Evolutionary conservation across 2,113 vertebrate species (phyloP), one percentile per base, ranked within the genome.

Genomic region (Saguinus midas): DNA sequence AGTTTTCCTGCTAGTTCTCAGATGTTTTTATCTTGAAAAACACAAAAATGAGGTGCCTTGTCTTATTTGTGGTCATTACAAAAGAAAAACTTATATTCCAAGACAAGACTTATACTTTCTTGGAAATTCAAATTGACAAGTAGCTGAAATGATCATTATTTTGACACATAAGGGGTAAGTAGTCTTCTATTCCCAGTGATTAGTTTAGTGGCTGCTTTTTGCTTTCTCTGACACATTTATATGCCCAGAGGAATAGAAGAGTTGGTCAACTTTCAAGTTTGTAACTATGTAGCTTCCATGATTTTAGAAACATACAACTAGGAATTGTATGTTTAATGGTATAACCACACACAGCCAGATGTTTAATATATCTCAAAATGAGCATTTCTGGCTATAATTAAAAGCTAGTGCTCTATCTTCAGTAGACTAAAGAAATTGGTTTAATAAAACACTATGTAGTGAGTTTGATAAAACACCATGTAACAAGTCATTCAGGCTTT

Each of bases 341-440:
- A 75, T 76, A 70, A 90, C 85, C 16, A 57, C 55, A 82, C 52
- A 85, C 11, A 88, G 50, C 5, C 21, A 84, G 64, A 72, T 14
- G 90, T 91, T 76, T 86, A 96, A 58, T 83, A 61, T 80, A 89
- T 75, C 3, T 86, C 64, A 43, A 96, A 88, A 89, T 70, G 87
- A 90, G 16, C 18, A 80, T 87, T 94, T 87, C 48, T 81, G 13
- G 64, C n/a, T 84, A 50, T 87, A 90, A 76, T 37, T 90, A 43
- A 96, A 96, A 96, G 29, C 18, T 66, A 68, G n/a, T 80, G 5
- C 23, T 80, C 0, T 83, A 58, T 50, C 27, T 25, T 58, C 32
- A 35, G 52, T 25, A 76, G 48, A 80, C n/a, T 72, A n/a, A 91
- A 93, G 23, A 93, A 89, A 92, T 75, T 82, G 87, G 48, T 43